A percentile compares a stretch with the other conserved stretches of the same genome.
Evolutionary conservation across 2,888 invertebrate species (phyloP).

Genomic region (Dorcus hopei): DNA sequence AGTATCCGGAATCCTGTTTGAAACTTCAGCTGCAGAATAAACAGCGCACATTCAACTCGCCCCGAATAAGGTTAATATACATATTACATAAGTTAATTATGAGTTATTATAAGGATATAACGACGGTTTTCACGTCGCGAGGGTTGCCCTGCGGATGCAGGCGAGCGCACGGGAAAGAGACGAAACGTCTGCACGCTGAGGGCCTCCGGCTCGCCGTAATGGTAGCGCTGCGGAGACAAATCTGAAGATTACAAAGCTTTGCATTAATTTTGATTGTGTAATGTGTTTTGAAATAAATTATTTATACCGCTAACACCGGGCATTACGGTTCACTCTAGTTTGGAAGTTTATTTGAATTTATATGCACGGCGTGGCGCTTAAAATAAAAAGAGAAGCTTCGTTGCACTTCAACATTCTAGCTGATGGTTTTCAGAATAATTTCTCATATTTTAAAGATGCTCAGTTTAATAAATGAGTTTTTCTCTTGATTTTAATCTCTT

Average conservation of each 20-base stretch:
- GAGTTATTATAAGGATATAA: conserved; percentile 37
- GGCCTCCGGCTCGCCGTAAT: conserved; percentile 12
- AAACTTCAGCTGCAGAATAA: conserved; percentile 10
- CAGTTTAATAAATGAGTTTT: no score
- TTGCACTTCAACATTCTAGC: no score
- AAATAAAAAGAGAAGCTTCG: no score
- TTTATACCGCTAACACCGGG: conserved; percentile 24
- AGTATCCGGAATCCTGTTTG: no score
- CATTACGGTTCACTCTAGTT: background rate
- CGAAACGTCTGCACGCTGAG: background rate
- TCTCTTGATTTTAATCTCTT: no score
- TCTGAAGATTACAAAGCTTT: conserved; percentile 35
- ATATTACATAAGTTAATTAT: conserved; percentile 44
- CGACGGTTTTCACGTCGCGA: conserved; percentile 1
- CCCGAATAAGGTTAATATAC: conserved; percentile 19
- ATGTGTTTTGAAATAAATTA: conserved; percentile 31
- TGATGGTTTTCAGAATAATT: no score
- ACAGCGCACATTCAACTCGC: conserved; percentile 11
- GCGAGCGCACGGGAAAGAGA: conserved; percentile 1
- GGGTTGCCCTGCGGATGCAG: background rate
- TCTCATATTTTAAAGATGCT: no score
- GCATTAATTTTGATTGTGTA: conserved; percentile 33
- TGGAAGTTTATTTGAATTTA: conserved; percentile 3
- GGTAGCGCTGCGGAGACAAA: conserved; percentile 32
- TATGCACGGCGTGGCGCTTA: background rate